Conservation (phyloP, 1,140 invertebrate genomes). For the Cherax quadricarinatus region DNA sequence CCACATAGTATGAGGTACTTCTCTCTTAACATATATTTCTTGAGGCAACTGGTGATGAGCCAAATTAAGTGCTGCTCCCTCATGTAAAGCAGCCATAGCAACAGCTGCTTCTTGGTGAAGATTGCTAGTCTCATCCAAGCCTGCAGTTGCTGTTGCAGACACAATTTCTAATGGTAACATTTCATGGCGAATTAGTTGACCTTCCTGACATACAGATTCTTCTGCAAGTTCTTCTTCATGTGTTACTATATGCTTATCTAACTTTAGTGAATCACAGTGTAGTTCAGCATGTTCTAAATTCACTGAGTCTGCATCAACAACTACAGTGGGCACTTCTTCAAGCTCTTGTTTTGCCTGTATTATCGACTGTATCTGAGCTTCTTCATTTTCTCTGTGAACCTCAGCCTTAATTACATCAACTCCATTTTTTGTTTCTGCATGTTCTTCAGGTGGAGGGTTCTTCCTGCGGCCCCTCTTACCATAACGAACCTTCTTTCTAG, state of each 20-base stretch:
- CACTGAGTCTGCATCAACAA: constrained; percentile 46
- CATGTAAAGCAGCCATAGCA: constrained; percentile 62
- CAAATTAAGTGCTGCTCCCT: constrained; percentile 51
- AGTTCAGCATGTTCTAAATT: not conserved
- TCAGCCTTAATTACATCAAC: constrained; percentile 26
- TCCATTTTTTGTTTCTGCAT: constrained; percentile 27
- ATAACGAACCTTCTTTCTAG: constrained; percentile 64
- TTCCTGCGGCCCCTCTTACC: constrained; percentile 47
- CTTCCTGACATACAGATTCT: constrained; percentile 36
- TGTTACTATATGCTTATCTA: not conserved
- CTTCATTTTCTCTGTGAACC: constrained; percentile 24
- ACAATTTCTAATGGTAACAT: constrained; percentile 40
- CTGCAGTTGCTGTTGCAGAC: constrained; percentile 30
- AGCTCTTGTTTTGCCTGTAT: constrained; percentile 53
- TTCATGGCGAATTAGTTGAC: constrained; percentile 34
- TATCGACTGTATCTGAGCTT: constrained; percentile 1
- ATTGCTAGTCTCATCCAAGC: constrained; percentile 46
- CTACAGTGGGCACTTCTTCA: constrained; percentile 55
- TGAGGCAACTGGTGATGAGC: constrained; percentile 60
- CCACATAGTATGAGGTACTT: constrained; percentile 54
- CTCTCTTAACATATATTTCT: constrained; percentile 59
- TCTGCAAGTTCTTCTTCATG: constrained; percentile 1
- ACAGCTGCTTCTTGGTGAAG: constrained; percentile 61
- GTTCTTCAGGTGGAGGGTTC: constrained; percentile 14
- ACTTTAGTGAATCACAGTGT: not conserved